A percentile compares a stretch with the other conserved stretches of the same genome.
These are phyloP conservation scores for Apteryx mantelli DNA, from an alignment of 2,113 vertebrate species.

Conservation along the genomic window DNA sequence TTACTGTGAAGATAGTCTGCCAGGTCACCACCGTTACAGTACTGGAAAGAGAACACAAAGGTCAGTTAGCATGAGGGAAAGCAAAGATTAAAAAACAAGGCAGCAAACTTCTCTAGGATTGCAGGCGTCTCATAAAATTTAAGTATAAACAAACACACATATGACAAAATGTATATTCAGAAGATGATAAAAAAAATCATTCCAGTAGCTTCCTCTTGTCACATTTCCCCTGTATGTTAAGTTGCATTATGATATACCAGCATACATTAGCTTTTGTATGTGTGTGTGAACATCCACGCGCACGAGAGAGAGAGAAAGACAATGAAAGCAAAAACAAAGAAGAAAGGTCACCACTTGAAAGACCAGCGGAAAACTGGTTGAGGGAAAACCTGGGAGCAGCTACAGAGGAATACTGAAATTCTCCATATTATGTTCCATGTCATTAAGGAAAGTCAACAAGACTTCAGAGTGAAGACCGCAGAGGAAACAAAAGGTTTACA, in stretches of 20 bases:
- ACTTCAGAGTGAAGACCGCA: not conserved
- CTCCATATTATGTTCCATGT: not conserved
- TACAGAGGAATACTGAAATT: not conserved
- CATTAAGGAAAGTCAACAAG: not conserved
- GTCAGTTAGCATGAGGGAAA: not conserved
- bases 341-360: not conserved
- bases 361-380: not conserved
- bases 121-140: not conserved
- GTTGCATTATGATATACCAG: not conserved
- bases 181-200: not conserved
- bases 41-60: conserved; percentile 78
- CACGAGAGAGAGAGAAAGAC: not conserved
- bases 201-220: not conserved
- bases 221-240: not conserved
- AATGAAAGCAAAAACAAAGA: not conserved
- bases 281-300: fast-evolving
- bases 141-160: not conserved
- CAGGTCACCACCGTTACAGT: conserved; percentile 96
- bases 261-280: not conserved
- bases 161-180: not conserved
- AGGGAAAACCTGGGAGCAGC: not conserved
- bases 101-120: not conserved
- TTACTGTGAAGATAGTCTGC: conserved; percentile 97
- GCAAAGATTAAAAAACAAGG: not conserved
- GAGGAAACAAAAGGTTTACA: not conserved